Evolutionary conservation across 2,113 vertebrate species (phyloP).

Genomic region (Junco hyemalis): DNA sequence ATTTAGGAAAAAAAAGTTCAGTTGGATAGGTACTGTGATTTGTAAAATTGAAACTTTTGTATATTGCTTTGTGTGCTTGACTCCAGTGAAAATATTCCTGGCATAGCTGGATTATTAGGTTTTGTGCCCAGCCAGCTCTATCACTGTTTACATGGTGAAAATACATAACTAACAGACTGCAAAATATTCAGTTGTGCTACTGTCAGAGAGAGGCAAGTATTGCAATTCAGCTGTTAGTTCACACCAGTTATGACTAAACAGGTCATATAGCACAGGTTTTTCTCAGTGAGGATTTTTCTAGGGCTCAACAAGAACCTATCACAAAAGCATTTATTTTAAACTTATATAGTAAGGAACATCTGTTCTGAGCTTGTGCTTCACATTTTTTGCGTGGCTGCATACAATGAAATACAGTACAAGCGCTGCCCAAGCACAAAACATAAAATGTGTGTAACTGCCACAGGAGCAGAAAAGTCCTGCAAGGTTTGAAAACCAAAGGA

Average conservation of each 20-base stretch:
- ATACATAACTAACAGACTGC: not conserved
- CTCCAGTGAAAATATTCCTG: not conserved
- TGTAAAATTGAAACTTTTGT: not conserved
- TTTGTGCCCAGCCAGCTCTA: not conserved
- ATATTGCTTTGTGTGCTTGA: not conserved
- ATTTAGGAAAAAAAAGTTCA: not conserved
- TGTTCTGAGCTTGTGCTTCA: not conserved
- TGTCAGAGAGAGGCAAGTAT: not conserved
- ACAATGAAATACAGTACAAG: not conserved
- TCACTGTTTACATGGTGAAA: not conserved
- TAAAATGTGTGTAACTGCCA: not conserved
- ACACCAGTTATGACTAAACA: not conserved
- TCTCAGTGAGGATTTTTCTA: slow-evolving; percentile 14
- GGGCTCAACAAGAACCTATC: not conserved
- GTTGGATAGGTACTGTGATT: not conserved
- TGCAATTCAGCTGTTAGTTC: not conserved
- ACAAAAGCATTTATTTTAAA: slow-evolving; percentile 11
- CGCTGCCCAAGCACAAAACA: not conserved
- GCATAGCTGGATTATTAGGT: not conserved
- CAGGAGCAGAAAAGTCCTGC: not conserved
- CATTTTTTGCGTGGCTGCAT: not conserved
- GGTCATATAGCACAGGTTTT: not conserved
- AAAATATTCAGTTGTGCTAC: not conserved
- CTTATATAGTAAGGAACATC: not conserved
- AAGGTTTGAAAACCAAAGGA: not conserved